Evolutionary conservation across 2,888 invertebrate genomes (phyloP), one percentile per base, ranked within the genome.

Genomic region (Limnephilus lunatus): DNA sequence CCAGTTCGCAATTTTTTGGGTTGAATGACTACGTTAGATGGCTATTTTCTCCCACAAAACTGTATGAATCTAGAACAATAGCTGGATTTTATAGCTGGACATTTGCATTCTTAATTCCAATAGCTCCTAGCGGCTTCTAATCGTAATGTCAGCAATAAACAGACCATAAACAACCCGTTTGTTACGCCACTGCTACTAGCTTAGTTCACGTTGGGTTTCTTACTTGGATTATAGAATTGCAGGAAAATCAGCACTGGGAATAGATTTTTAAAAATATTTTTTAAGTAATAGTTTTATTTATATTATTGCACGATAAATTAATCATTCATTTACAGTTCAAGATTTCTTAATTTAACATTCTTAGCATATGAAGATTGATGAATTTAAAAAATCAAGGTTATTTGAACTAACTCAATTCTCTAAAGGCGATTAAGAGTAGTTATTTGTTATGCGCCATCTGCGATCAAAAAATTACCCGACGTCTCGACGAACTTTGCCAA

Each of bases 21-120:
- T 68, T 68, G 25, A 25, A 7, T 4, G 15, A 68, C 68, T 68
- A 68, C 19, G 15, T 68, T 68, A 9, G 7, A 25, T 9, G 68
- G n/a, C 9, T 9, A 9, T 68, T 68, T 68, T 68, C 68, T 25
- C 9, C 25, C 7, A 68, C 68, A 68, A 68, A 68, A 68, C 25
- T 81, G 81, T 80, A 81, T 89, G 89, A 89, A 89, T 81, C 89
- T 39, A 89, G 89, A 68, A 68, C 25, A 68, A 68, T n/a, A 9
- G 68, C 68, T 68, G 25, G 89, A 32, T 44, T 81, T 81, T 80
- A 89, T 89, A 80, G 35, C 89, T 81, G 81, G 89, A 87, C 88
- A 82, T 90, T 90, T 92, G 92, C 90, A 92, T 92, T 92, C 90
- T 90, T 92, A 92, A 92, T 92, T 92, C 88, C 82, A 92, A 92